Evolutionary conservation across 2,797 vertebrate genomes (phyloP).

Genomic region (Sus cebifrons): DNA sequence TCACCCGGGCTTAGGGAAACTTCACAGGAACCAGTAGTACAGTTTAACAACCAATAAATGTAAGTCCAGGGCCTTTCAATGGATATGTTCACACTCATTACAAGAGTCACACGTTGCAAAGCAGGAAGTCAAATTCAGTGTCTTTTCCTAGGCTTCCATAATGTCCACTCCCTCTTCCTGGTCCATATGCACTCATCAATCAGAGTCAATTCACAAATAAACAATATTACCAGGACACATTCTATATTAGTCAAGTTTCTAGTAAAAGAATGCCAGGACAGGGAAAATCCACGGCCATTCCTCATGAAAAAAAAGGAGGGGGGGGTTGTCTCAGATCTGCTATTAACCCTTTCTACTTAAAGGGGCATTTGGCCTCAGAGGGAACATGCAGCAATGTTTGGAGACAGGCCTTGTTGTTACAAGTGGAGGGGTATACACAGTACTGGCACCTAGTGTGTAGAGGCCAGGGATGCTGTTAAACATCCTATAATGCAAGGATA

Average conservation of each 20-base stretch:
- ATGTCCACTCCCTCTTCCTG: slow-evolving; percentile 27
- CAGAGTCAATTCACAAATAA: background rate
- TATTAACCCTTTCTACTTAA: slow-evolving; percentile 32
- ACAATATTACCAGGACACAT: slow-evolving; percentile 5
- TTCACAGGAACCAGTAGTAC: background rate
- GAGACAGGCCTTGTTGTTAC: slow-evolving; percentile 16
- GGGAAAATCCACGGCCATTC: slow-evolving; percentile 36
- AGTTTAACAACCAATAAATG: background rate
- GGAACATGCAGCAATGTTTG: background rate
- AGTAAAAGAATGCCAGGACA: background rate
- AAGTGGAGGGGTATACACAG: background rate
- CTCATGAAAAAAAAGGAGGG: background rate
- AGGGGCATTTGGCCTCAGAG: background rate
- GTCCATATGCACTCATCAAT: slow-evolving; percentile 29
- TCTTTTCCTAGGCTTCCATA: slow-evolving; percentile 21
- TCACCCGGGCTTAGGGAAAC: background rate
- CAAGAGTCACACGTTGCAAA: background rate
- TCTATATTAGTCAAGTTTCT: slow-evolving; percentile 29
- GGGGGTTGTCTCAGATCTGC: background rate
- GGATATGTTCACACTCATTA: slow-evolving; percentile 18
- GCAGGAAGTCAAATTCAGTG: background rate
- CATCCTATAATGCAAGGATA: background rate
- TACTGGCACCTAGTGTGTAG: background rate
- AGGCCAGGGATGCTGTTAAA: background rate
- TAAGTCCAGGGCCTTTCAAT: background rate